Evolutionary conservation across 1,140 invertebrate species (phyloP).

Genomic region (Bombus turneri): DNA sequence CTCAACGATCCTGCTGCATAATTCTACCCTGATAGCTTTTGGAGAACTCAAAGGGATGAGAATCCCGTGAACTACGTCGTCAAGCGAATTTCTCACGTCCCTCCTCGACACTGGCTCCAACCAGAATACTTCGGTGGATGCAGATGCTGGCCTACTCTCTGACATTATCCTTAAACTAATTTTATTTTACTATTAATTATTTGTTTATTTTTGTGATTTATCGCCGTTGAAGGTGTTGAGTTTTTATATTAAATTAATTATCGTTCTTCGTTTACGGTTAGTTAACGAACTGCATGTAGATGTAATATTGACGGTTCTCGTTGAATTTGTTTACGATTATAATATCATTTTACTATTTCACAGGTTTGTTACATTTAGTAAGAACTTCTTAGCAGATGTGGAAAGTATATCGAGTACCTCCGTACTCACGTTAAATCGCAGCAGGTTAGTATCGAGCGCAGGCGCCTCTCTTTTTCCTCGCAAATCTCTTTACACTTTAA

Average conservation of each 20-base stretch:
- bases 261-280: too few relatives aligned
- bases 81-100: neutral
- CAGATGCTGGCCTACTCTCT: neutral
- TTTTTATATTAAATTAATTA: neutral
- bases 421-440: too few relatives aligned
- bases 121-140: neutral
- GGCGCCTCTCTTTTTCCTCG: neutral
- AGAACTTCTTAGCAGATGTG: too few relatives aligned
- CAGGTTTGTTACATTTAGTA: neutral
- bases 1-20: neutral
- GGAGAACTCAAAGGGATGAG: neutral
- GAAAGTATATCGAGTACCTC: neutral
- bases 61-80: neutral
- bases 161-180: constrained; percentile 20
- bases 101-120: constrained; percentile 1
- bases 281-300: neutral
- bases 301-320: neutral
- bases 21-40: neutral
- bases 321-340: neutral
- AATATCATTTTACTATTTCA: neutral
- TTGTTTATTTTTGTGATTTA: neutral
- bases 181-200: neutral
- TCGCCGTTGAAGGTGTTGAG: too few relatives aligned
- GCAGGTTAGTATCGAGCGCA: constrained; percentile 22
- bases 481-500: neutral